These are phyloP conservation scores for Drosophila borborema DNA, from an alignment of 2,888 invertebrate genomes.

Conservation along the genomic window DNA sequence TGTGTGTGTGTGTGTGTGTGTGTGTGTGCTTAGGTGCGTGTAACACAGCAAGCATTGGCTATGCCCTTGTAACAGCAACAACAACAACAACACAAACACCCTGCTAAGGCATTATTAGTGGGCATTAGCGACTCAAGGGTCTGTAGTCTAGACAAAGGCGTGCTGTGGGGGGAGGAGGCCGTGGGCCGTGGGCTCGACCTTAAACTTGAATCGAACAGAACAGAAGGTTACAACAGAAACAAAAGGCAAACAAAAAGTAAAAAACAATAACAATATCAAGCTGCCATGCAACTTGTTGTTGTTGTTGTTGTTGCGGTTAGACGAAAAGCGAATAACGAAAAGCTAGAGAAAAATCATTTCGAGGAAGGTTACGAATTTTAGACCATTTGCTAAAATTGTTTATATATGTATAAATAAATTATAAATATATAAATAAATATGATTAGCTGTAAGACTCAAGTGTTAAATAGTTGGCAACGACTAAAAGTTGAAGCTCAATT, in stretches of 20 bases:
- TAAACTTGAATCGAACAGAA: slow-evolving; percentile 72
- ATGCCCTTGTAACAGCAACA: slow-evolving; percentile 60
- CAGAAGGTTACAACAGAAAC: slow-evolving; percentile 49
- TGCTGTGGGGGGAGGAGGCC: background rate
- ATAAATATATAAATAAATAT: slow-evolving; percentile 15
- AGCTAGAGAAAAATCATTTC: slow-evolving; percentile 44
- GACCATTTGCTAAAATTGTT: slow-evolving; percentile 54
- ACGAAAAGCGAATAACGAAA: slow-evolving; percentile 31
- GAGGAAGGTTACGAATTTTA: slow-evolving; percentile 57
- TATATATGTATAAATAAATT: slow-evolving; percentile 1
- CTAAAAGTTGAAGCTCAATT: slow-evolving; percentile 33
- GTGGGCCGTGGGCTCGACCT: slow-evolving; percentile 45
- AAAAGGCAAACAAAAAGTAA: slow-evolving; percentile 18
- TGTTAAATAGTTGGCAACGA: slow-evolving; percentile 45
- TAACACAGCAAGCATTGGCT: slow-evolving; percentile 55
- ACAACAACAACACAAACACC: slow-evolving; percentile 34
- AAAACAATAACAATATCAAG: slow-evolving; percentile 32
- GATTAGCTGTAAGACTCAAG: slow-evolving; percentile 39
- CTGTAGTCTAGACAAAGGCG: slow-evolving; percentile 38
- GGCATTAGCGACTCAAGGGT: slow-evolving; percentile 64
- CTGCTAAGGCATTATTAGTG: slow-evolving; percentile 56
- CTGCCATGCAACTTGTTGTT: slow-evolving; percentile 28
- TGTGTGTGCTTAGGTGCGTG: slow-evolving; percentile 26
- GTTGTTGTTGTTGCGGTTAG: slow-evolving; percentile 48
- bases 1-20: background rate